Evolutionary conservation across 2,888 invertebrate species (phyloP).

Genomic region (Drosophila melanosoma): DNA sequence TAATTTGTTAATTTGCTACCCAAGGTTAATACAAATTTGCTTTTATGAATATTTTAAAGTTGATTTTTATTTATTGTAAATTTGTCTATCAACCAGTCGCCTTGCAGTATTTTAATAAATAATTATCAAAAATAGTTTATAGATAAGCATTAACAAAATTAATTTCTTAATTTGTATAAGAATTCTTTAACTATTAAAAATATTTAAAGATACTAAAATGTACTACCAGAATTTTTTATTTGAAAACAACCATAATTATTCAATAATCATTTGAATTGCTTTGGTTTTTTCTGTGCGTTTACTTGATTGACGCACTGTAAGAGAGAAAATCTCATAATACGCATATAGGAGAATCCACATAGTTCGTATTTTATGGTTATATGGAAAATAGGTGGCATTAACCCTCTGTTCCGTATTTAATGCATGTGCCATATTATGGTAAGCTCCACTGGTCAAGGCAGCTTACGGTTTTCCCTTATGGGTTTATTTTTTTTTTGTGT

Average conservation of each 20-base stretch:
- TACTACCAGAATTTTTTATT: not conserved
- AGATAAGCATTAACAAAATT: no score
- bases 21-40: not conserved
- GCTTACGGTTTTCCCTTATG: not conserved
- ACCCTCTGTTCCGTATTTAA: not conserved
- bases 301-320: not conserved
- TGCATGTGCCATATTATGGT: not conserved
- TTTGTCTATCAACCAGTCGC: no score
- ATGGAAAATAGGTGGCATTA: slow-evolving; percentile 12
- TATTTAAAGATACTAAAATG: no score
- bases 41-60: not conserved
- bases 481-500: slow-evolving; percentile 6
- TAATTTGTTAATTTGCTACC: not conserved
- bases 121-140: not conserved
- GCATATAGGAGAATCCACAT: not conserved
- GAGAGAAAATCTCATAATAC: not conserved
- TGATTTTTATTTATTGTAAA: not conserved
- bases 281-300: not conserved
- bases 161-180: not conserved
- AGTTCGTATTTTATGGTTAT: not conserved
- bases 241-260: not conserved
- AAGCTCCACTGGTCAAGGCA: slow-evolving; percentile 26
- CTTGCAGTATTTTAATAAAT: not conserved
- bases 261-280: not conserved
- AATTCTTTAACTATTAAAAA: not conserved